Percentiles rank a stretch among this genome's conserved stretches.
phyloP scores from a whole-genome alignment of 2,797 vertebrate species.

The Hippopotamyrus pictus region DNA sequence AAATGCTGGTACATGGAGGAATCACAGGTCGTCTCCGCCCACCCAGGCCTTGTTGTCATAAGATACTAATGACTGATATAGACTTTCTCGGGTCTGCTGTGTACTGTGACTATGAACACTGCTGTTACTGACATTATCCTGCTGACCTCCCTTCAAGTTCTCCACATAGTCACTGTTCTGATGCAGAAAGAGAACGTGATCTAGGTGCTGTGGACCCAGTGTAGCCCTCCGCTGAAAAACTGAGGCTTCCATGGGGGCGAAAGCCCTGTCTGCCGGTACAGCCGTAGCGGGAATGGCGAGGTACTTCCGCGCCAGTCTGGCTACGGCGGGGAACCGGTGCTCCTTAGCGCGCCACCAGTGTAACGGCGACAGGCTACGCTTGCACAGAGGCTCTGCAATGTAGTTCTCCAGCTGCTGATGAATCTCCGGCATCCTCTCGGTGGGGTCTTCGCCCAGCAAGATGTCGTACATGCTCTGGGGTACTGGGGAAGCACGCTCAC shows the following conservation, averaged over 20 bases:
- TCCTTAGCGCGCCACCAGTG: constrained; percentile 59
- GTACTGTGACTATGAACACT: constrained; percentile 25
- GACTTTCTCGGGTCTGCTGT: constrained; percentile 43
- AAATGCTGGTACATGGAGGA: background rate
- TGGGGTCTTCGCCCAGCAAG: constrained; percentile 58
- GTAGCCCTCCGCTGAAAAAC: constrained; percentile 45
- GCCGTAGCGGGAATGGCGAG: constrained; percentile 53
- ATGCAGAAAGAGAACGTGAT: constrained; percentile 58
- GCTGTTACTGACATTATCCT: constrained; percentile 25
- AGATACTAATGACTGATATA: constrained; percentile 46
- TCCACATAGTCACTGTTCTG: constrained; percentile 55
- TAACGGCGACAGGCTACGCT: constrained; percentile 53
- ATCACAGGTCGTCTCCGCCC: constrained; percentile 23
- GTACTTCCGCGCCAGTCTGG: constrained; percentile 49
- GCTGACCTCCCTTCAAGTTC: constrained; percentile 34
- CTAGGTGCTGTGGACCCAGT: constrained; percentile 47
- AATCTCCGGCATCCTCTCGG: constrained; percentile 55
- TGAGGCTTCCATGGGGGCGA: constrained; percentile 36
- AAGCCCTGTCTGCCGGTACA: constrained; percentile 41
- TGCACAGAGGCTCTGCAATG: constrained; percentile 57
- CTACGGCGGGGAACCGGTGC: constrained; percentile 56
- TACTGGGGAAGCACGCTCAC: constrained; percentile 14
- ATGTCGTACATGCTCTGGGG: constrained; percentile 54
- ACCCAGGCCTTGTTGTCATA: constrained; percentile 39
- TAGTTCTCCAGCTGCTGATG: constrained; percentile 62